Evolutionary conservation across 2,888 invertebrate species (phyloP).

Genomic region (Papilio demoleus): DNA sequence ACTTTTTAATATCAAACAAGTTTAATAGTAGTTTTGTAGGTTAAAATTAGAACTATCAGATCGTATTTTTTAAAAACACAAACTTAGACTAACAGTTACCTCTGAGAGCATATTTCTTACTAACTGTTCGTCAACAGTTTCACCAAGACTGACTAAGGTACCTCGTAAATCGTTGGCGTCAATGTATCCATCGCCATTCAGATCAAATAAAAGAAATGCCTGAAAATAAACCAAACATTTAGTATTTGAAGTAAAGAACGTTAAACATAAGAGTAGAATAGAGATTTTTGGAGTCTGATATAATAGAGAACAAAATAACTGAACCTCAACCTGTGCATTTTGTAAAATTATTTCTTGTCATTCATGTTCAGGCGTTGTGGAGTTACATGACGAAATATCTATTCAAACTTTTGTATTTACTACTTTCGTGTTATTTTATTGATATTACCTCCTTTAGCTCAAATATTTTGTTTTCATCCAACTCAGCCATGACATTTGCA

Average conservation of each 20-base stretch:
- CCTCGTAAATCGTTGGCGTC: slow-evolving; percentile 85
- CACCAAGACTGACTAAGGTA: slow-evolving; percentile 85
- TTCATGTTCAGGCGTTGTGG: too few species aligned
- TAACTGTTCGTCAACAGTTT: slow-evolving; percentile 80
- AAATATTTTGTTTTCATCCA: slow-evolving; percentile 84
- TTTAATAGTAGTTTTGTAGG: not conserved
- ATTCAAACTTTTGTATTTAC: not conserved
- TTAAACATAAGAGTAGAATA: too few species aligned
- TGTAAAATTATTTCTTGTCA: too few species aligned
- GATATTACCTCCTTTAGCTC: slow-evolving; percentile 85
- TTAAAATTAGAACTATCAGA: not conserved
- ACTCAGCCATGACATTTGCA: slow-evolving; percentile 79
- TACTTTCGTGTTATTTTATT: not conserved
- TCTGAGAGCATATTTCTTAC: slow-evolving; percentile 85
- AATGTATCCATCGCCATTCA: slow-evolving; percentile 86
- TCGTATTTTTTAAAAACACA: not conserved
- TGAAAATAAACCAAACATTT: slow-evolving; percentile 57
- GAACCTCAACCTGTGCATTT: too few species aligned
- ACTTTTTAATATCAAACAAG: too few species aligned
- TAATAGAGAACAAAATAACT: too few species aligned
- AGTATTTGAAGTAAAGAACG: too few species aligned
- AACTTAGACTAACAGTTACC: slow-evolving; percentile 61
- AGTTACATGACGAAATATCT: too few species aligned
- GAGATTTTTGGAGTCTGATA: too few species aligned
- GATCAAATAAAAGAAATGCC: slow-evolving; percentile 86